Evolutionary conservation across 2,797 vertebrate species (phyloP).

Genomic region (Dendrocincla fuliginosa): DNA sequence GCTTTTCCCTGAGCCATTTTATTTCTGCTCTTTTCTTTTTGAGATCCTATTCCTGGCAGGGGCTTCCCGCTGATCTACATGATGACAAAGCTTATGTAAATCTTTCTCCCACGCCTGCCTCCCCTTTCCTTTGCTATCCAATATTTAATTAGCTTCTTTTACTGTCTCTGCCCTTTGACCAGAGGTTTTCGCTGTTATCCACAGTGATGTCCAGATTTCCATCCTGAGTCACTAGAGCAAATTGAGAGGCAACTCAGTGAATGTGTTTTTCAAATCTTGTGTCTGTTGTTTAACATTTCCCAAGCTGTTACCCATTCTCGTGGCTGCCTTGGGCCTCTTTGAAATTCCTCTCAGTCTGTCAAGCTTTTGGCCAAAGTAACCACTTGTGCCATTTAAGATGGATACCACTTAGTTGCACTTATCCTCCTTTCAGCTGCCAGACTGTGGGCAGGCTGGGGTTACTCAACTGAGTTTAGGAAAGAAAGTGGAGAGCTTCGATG

Average conservation of each 20-base stretch:
- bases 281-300: background rate
- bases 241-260: background rate
- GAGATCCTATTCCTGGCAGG: background rate
- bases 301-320: background rate
- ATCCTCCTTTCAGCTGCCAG: background rate
- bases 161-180: slow-evolving; percentile 21
- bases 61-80: background rate
- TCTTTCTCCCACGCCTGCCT: slow-evolving; percentile 24
- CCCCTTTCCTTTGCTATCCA: slow-evolving; percentile 13
- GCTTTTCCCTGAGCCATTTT: background rate
- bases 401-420: background rate
- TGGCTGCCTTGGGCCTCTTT: background rate
- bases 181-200: slow-evolving; percentile 18
- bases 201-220: slow-evolving; percentile 31
- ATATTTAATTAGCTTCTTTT: slow-evolving; percentile 41
- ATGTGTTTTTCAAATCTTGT: background rate
- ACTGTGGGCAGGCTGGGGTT: background rate
- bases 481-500: background rate
- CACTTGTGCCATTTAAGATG: background rate
- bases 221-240: slow-evolving; percentile 21
- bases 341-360: background rate
- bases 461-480: background rate
- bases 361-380: background rate
- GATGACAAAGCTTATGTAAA: slow-evolving; percentile 35
- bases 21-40: slow-evolving; percentile 7